Conservation (phyloP, 1,140 invertebrate genomes). For the Bombus soroeensis region DNA sequence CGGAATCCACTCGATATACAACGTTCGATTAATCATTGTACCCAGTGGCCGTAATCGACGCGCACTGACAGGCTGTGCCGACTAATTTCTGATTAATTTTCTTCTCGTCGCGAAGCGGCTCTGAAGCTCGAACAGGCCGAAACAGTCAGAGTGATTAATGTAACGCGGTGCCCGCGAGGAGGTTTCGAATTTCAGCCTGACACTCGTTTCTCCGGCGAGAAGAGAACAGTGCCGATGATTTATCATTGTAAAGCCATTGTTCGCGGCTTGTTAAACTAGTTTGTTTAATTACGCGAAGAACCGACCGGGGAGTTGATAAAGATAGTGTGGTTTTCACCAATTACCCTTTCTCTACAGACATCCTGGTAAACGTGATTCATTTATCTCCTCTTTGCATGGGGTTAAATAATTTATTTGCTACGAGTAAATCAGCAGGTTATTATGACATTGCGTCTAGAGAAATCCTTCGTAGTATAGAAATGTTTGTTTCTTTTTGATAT, state of each 20-base stretch:
- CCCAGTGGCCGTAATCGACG: constrained; percentile 48
- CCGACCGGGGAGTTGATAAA: neutral
- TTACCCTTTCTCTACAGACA: neutral
- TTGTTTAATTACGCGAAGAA: neutral
- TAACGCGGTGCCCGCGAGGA: neutral
- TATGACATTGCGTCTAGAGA: no score
- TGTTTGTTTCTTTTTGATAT: neutral
- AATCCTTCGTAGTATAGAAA: neutral
- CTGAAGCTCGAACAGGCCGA: neutral
- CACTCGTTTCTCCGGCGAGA: constrained; percentile 3
- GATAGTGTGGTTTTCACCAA: neutral
- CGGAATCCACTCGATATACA: neutral
- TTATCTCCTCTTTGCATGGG: neutral
- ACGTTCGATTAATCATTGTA: constrained; percentile 53
- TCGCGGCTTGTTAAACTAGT: constrained; percentile 3
- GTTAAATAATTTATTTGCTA: neutral
- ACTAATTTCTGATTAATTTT: constrained; percentile 54
- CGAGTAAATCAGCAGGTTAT: neutral
- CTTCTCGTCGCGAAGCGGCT: neutral
- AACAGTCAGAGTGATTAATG: constrained; percentile 23
- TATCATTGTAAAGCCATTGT: neutral
- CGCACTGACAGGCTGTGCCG: constrained; percentile 40
- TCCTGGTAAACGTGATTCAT: neutral
- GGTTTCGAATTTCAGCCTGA: constrained; percentile 12
- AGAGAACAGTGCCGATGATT: neutral